Conservation (phyloP, 2,888 invertebrate species). For the Chrysotoxum bicinctum region DNA sequence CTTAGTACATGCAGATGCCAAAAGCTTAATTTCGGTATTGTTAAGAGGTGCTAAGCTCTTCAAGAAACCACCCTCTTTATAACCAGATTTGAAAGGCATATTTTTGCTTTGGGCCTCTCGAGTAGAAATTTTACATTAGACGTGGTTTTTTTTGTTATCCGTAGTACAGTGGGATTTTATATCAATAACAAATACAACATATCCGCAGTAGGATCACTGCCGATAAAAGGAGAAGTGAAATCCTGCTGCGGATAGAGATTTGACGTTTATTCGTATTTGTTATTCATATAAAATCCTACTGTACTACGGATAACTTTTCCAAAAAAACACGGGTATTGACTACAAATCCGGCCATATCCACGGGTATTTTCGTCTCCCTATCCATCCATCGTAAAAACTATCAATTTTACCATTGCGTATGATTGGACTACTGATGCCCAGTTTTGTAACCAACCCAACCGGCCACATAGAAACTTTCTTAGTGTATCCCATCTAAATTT, state of each 20-base stretch:
- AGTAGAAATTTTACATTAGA: constrained; percentile 85
- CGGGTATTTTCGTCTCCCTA: constrained; percentile 88
- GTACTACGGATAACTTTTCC: no score
- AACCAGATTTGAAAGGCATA: constrained; percentile 88
- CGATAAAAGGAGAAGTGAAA: no score
- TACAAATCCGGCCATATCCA: constrained; percentile 93
- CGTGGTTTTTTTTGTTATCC: no score
- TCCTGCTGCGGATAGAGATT: no score
- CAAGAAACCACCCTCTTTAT: constrained; percentile 90
- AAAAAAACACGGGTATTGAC: no score
- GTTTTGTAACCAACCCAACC: constrained; percentile 89
- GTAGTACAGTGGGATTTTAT: no score
- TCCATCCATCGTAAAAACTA: constrained; percentile 91
- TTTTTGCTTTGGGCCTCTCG: constrained; percentile 85
- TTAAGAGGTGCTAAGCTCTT: constrained; percentile 86
- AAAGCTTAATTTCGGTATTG: constrained; percentile 87
- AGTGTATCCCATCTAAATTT: constrained; percentile 86
- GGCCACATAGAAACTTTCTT: constrained; percentile 92
- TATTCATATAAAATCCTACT: no score
- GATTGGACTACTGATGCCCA: constrained; percentile 87
- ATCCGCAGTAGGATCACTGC: no score
- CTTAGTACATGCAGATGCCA: constrained; percentile 88
- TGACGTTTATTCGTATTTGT: no score
- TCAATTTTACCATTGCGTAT: constrained; percentile 84
- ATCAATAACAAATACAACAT: no score